Conservation (phyloP, 2,888 invertebrate genomes). For the Netelia virgata region DNA sequence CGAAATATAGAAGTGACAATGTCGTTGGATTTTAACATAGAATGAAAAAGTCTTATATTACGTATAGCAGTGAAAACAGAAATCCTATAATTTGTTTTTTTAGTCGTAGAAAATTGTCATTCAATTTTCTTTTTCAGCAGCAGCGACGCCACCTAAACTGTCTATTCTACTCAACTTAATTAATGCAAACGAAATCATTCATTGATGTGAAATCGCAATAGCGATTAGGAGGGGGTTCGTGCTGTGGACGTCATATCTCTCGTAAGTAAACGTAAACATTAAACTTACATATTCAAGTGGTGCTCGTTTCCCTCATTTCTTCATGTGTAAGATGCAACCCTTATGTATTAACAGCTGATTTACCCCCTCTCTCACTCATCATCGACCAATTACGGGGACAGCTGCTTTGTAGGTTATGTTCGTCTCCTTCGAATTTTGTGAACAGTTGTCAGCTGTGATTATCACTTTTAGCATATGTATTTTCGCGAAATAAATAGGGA, state of each 20-base stretch:
- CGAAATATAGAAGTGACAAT: constrained; percentile 64
- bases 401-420: background rate
- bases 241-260: background rate
- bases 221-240: background rate
- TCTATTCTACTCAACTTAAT: background rate
- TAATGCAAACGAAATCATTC: background rate
- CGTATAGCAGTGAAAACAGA: background rate
- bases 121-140: background rate
- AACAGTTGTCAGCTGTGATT: background rate
- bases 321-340: background rate
- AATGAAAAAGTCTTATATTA: background rate
- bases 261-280: background rate
- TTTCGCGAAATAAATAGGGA: constrained; percentile 56
- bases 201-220: background rate
- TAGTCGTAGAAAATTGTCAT: background rate
- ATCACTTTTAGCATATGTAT: background rate
- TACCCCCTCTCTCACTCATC: background rate
- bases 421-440: background rate
- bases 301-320: too few relatives aligned
- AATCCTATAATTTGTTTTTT: background rate
- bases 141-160: background rate
- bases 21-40: constrained; percentile 8
- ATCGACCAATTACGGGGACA: background rate
- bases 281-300: too few relatives aligned
- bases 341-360: background rate